phyloP scores from a whole-genome alignment of 2,113 vertebrate genomes.

The Conger conger region DNA sequence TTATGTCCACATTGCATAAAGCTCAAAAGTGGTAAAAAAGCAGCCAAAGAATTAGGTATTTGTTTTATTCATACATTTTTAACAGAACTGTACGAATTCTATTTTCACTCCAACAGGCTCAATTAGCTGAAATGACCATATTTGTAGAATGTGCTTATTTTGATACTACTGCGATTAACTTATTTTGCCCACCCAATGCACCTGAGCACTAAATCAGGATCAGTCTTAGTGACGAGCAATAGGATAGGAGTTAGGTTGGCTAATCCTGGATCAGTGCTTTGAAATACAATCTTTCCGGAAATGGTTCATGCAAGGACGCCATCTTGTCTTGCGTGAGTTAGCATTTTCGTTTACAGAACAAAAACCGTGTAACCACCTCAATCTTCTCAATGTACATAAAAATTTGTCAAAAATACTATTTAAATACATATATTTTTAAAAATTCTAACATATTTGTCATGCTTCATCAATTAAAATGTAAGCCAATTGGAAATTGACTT shows the following conservation, averaged over 20 bases:
- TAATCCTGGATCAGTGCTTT: constrained; percentile 16
- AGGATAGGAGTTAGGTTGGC: background rate
- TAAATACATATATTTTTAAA: no score
- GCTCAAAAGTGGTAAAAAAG: no score
- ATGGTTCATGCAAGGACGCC: constrained; percentile 54
- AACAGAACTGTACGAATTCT: background rate
- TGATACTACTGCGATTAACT: background rate
- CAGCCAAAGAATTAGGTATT: background rate
- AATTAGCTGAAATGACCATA: background rate
- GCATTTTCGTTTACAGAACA: constrained; percentile 54
- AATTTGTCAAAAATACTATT: background rate
- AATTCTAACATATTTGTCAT: background rate
- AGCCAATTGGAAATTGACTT: background rate
- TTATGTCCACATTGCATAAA: background rate
- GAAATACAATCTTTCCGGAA: constrained; percentile 39
- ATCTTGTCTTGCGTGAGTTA: constrained; percentile 70
- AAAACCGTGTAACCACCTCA: constrained; percentile 12
- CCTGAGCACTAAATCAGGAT: background rate
- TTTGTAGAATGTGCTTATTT: background rate
- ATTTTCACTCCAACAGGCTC: background rate
- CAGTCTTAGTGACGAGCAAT: background rate
- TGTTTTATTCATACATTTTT: constrained; percentile 3
- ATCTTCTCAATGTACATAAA: background rate
- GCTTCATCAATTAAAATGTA: background rate
- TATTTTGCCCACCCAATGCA: background rate